Percentiles rank a stretch among this genome's conserved stretches.
Conservation (phyloP, 2,113 vertebrate genomes). For the Engraulis encrasicolus region DNA sequence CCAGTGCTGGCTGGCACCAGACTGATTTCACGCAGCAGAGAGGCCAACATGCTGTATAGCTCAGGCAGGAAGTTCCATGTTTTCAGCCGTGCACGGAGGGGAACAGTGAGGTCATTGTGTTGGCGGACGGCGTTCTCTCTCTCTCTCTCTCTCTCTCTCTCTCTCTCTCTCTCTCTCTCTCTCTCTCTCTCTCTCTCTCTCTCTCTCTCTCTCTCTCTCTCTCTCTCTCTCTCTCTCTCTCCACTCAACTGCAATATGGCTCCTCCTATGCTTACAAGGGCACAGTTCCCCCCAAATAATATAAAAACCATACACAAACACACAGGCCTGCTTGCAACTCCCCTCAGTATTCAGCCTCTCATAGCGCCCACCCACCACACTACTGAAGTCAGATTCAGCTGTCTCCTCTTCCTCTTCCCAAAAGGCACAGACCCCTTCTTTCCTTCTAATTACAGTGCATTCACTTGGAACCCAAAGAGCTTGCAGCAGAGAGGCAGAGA, state of each 20-base stretch:
- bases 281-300: conserved; percentile 3
- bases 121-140: no score
- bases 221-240: no score
- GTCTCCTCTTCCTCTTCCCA: neutral
- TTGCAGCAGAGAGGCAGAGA: neutral
- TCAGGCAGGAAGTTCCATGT: conserved; percentile 29
- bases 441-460: conserved; percentile 22
- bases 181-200: no score
- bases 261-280: conserved; percentile 29
- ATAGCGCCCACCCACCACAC: conserved; percentile 21
- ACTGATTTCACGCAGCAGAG: neutral
- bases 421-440: neutral
- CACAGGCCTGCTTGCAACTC: conserved; percentile 12
- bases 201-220: no score
- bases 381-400: neutral
- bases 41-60: conserved; percentile 11
- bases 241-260: conserved; percentile 15
- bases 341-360: neutral
- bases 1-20: neutral
- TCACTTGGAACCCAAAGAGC: conserved; percentile 24
- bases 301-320: neutral
- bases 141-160: no score
- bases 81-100: conserved; percentile 24
- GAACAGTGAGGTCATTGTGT: conserved; percentile 52
- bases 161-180: no score